Base-by-base conservation (phyloP, 2,888 invertebrate species). In the Drosophila leonis region DNA sequence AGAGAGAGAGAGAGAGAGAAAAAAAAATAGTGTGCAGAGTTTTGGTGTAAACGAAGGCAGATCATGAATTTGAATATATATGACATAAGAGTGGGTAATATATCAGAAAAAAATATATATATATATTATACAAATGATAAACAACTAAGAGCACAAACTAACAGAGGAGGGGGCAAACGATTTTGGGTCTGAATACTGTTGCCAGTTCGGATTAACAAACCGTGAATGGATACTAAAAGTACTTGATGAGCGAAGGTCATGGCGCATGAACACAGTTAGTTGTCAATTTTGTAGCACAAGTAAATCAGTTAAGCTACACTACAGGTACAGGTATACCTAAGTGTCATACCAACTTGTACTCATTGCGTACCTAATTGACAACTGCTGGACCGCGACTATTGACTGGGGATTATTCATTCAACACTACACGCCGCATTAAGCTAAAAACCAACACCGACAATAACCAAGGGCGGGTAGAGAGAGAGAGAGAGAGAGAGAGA, bases 371-470 rank as follows among this genome's bases (percentile, higher is more conserved):
- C 63, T 48, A 62, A 56, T 72, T 72, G 75, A 54, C 76, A 62
- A 51, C 54, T 59, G 68, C 20, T 42, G 61, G 24, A 49, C 29
- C 37, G 62, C 61, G 29, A 52, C 57, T 59, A 55, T 51, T 41
- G 60, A 66, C 42, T 41, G 46, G 69, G 69, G 68, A 33, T 66
- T 69, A 75, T 52, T 73, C 57, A 65, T 61, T 69, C 67, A 29
- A 75, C 41, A 80, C 88, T 82, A 72, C 51, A 73, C 71, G 62
- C 55, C 52, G 70, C 65, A 75, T 56, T 80, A 46, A 54, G 71
- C 49, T 75, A 66, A 75, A 69, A 77, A 80, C 87, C 78, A 84
- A 84, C 78, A 80, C 88, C 83, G 75, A 86, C 81, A 83, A 85
- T 54, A 83, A 82, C 82, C 79, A 63, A 63, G 74, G 49, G 69